Base-by-base conservation (phyloP, 2,888 invertebrate species). In the Cheilosia grossa region DNA sequence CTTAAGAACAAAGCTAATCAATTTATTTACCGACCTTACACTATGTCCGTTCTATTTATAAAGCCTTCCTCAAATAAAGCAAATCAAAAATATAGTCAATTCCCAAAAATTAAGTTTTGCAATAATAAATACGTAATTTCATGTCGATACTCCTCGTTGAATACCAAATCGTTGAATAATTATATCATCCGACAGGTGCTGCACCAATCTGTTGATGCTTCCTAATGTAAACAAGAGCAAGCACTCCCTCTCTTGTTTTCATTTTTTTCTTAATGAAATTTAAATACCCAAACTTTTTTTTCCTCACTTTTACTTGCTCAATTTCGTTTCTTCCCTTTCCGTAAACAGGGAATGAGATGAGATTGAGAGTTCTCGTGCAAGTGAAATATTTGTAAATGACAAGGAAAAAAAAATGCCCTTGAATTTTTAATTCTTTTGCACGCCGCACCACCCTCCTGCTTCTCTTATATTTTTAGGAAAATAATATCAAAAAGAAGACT, bases 381-480 rank as follows among this genome's bases (percentile, higher is more conserved):
- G 75, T 72, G 42, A 67, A 77, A 81, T 56, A 81, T 15, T 51
- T 24, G 13, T 69, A 72, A 59, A 73, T 49, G 72, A 67, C 33
- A 59, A 42, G 42, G 53, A 74, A 63, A 59, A 72, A 73, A 80
- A 61, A 53, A 61, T 81, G 85, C 75, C 85, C 85, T 85, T 85
- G 85, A 85, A 85, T 85, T 85, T 85, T 85, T 85, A 85, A 85
- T 85, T 85, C 77, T 75, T 77, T 72, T 85, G 85, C 81, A 85
- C 75, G 17, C 24, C 67, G 9, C 2, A 72, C 75, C 77, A 64
- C 58, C 51, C 56, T 24, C 74, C 17, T 19, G 15, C n/a, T 49
- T 7, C 27, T 53, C 33, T 74, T 81, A 40, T 70, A 56, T 80
- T 83, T 79, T 64, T 66, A 61, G 74, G 72, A 77, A 77, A 81